Conservation (phyloP, 2,113 vertebrate genomes). For the Phylloscopus trochilus region DNA sequence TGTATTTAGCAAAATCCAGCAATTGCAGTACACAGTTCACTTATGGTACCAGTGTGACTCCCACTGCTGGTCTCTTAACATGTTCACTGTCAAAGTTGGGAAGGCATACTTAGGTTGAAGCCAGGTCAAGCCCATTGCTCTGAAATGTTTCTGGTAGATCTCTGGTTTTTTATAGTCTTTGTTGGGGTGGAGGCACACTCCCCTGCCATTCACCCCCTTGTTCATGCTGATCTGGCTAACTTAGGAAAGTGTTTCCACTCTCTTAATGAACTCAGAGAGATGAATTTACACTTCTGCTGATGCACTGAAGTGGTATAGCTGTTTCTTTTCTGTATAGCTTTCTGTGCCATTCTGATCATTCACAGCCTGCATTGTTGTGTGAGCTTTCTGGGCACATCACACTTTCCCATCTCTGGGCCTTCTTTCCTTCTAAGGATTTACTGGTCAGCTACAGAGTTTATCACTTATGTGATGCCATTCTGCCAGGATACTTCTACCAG, state of each 20-base stretch:
- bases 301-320: not conserved
- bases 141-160: not conserved
- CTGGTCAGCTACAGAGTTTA: not conserved
- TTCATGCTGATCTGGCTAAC: not conserved
- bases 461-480: not conserved
- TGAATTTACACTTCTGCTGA: not conserved
- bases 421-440: not conserved
- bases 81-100: not conserved
- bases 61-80: not conserved
- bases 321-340: not conserved
- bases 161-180: not conserved
- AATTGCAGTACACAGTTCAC: not conserved
- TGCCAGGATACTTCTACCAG: not conserved
- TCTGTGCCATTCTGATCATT: not conserved
- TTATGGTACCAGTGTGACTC: not conserved
- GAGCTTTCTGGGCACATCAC: not conserved
- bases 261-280: not conserved
- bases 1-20: not conserved
- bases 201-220: not conserved
- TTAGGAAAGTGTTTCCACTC: not conserved
- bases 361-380: not conserved
- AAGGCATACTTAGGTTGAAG: not conserved
- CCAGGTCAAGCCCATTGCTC: not conserved
- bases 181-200: not conserved
- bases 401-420: not conserved